A percentile compares a stretch with the other conserved stretches of the same genome.
Evolutionary conservation across 2,888 invertebrate species (phyloP).

Genomic region (Eupelmus urozonus): DNA sequence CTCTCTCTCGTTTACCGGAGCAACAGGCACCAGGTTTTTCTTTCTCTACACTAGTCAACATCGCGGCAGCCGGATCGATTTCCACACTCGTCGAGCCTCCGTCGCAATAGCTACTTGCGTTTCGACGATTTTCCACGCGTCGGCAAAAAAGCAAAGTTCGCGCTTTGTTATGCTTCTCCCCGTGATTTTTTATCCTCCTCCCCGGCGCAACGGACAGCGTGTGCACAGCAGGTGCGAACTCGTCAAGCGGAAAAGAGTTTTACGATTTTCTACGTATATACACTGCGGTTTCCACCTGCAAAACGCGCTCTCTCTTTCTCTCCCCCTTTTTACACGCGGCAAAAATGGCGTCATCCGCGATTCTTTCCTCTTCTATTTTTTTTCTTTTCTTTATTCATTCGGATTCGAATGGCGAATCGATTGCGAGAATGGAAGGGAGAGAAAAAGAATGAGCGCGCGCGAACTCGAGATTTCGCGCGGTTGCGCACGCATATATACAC

Average conservation of each 20-base stretch:
- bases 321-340: neutral
- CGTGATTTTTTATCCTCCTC: neutral
- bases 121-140: neutral
- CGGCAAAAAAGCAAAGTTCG: neutral
- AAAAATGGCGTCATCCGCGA: neutral
- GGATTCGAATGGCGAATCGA: no score
- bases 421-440: no score
- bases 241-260: conserved; percentile 40
- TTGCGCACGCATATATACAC: neutral
- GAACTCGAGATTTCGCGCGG: neutral
- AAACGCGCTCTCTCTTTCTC: conserved; percentile 29
- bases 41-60: no score
- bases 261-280: conserved; percentile 10
- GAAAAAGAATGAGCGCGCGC: conserved; percentile 17
- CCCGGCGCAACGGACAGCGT: neutral
- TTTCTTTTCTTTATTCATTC: neutral
- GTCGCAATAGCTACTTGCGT: neutral
- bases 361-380: neutral
- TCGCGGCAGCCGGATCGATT: neutral
- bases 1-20: neutral
- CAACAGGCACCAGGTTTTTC: neutral
- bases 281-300: neutral
- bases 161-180: conserved; percentile 7
- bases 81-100: neutral
- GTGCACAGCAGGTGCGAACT: conserved; percentile 33